Base-by-base conservation (phyloP, 2,888 invertebrate genomes). In the Cactoblastis cactorum region DNA sequence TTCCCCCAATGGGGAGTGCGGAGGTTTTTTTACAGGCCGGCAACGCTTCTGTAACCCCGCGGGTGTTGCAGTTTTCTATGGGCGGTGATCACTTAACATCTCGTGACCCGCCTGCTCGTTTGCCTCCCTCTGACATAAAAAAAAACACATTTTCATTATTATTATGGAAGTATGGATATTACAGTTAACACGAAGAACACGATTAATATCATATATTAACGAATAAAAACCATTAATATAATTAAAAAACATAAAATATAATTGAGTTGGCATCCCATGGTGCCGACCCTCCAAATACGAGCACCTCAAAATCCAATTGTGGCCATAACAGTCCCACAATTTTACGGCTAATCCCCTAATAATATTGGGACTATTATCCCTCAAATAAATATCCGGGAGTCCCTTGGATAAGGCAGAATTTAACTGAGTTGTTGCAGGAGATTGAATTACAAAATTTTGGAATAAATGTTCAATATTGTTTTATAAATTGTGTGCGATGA, bases 251-350 rank as follows among this genome's bases (percentile, higher is more conserved):
- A 43, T 43, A 32, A 43, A 43, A 43, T 32, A 43, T 43, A 43
- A 43, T 43, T 32, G 43, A 43, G 15, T 43, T 28, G 28, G 28
- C 28, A 43, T 17, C 11, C 28, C 4, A 17, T 11, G 28, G 28
- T 17, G 15, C 11, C 17, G 17, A 43, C 15, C 41, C 43, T 41
- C 22, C 28, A 15, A 3, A 24, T 43, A 14, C 8, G 0, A 32
- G 43, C 17, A 28, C 9, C 28, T 43, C 43, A 28, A 14, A 43
- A 28, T 43, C 28, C 43, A 43, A 43, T 43, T 43, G 43, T 43
- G 43, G 28, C 43, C 43, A 22, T 43, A 43, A 43, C 17, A 28
- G 43, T 28, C 43, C 43, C 43, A 28, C 43, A 43, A 43, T 32
- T 43, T 43, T 43, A 43, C 28, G 43, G 43, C 14, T 43, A 28